Percentiles rank a stretch among this genome's conserved stretches.
Conservation (phyloP, 2,113 vertebrate genomes). For the Odocoileus hemionus region DNA sequence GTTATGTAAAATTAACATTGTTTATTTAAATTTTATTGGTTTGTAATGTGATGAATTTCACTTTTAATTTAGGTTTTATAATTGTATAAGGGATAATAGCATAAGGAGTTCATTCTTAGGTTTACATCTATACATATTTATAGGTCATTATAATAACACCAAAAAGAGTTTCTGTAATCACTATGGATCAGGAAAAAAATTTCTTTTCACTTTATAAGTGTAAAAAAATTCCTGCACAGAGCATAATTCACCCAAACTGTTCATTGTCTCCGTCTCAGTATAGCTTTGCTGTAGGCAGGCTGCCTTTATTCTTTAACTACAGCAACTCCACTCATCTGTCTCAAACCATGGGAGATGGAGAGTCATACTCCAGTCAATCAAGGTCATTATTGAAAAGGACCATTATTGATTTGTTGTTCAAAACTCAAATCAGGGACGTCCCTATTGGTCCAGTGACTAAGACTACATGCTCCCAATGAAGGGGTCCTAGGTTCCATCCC, state of each 20-base stretch:
- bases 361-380: not conserved
- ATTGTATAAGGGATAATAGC: not conserved
- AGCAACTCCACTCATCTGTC: not conserved
- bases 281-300: not conserved
- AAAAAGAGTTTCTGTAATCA: conserved; percentile 20
- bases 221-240: not conserved
- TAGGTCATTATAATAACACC: not conserved
- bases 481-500: not conserved
- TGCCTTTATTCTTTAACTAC: not conserved
- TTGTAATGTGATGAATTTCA: conserved; percentile 16
- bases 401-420: not conserved
- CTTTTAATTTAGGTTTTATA: not conserved
- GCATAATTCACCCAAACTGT: not conserved
- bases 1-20: not conserved
- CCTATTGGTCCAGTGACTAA: not conserved
- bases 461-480: not conserved
- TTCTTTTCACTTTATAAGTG: not conserved
- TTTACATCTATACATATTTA: not conserved
- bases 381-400: not conserved
- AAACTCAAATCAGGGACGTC: not conserved
- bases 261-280: not conserved
- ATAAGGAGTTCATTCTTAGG: not conserved
- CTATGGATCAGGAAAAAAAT: not conserved
- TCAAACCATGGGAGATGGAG: not conserved
- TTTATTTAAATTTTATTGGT: not conserved